Conservation (phyloP, 2,888 invertebrate genomes). For the Portevinia maculata region DNA sequence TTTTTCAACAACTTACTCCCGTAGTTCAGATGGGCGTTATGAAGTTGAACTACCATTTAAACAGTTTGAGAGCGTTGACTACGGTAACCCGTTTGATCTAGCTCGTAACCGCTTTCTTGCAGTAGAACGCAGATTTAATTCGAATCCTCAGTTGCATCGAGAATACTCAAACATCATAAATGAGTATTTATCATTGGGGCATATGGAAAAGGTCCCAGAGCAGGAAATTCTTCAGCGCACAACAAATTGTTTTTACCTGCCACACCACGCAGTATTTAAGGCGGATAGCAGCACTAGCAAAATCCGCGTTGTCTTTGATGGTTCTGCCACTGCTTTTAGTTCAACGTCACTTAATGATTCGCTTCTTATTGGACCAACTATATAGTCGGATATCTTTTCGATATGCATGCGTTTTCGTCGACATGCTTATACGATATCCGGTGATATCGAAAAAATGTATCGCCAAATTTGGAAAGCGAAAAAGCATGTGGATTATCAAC, state of each 20-base stretch:
- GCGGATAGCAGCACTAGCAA: too few species aligned
- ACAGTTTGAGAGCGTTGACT: not conserved
- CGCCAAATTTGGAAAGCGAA: too few species aligned
- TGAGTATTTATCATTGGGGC: conserved; percentile 6
- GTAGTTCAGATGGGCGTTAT: conserved; percentile 3
- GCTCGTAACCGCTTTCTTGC: not conserved
- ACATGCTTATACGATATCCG: too few species aligned
- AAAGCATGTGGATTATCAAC: too few species aligned
- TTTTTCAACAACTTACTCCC: conserved; percentile 1
- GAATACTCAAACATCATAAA: not conserved
- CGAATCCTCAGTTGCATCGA: not conserved
- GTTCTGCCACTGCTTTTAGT: too few species aligned
- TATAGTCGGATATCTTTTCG: too few species aligned
- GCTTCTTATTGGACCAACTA: conserved; percentile 6
- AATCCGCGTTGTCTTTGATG: conserved; percentile 4
- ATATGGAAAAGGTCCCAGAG: conserved; percentile 3
- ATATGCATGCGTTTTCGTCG: too few species aligned
- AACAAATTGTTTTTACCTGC: not conserved
- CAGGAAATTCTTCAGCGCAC: not conserved
- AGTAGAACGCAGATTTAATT: not conserved
- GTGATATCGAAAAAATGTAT: too few species aligned
- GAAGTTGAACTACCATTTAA: not conserved
- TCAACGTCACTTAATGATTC: too few species aligned
- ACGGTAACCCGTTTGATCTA: not conserved
- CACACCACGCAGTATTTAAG: not conserved